Conservation (phyloP, 2,888 invertebrate species). For the Temnothorax rugatulus region DNA sequence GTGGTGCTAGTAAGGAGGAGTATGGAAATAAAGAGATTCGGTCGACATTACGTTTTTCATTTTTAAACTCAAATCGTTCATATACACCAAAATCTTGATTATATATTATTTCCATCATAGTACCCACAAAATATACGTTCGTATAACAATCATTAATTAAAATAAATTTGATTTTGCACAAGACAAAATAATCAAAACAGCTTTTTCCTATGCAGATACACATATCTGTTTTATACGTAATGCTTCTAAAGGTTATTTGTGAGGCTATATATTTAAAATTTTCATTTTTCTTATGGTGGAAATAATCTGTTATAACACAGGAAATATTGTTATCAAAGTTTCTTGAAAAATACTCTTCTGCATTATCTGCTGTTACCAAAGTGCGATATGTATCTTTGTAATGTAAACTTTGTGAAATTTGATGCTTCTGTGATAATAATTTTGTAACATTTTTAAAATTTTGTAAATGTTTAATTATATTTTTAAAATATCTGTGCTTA, state of each 20-base stretch:
- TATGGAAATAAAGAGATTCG: conserved; percentile 4
- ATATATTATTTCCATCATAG: not conserved
- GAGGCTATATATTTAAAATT: conserved; percentile 9
- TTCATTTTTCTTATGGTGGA: not conserved
- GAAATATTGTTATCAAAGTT: conserved; percentile 22
- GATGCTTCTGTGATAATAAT: conserved; percentile 24
- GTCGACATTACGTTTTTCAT: not conserved
- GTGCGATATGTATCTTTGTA: not conserved
- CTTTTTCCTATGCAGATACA: conserved; percentile 18
- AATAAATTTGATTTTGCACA: conserved; percentile 16
- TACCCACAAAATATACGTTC: conserved; percentile 17
- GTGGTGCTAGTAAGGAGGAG: not conserved
- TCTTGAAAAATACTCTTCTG: conserved; percentile 17
- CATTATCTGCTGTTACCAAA: conserved; percentile 30
- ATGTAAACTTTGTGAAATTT: conserved; percentile 16
- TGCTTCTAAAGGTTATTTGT: conserved; percentile 23
- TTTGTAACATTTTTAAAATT: conserved; percentile 36
- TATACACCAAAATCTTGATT: conserved; percentile 11
- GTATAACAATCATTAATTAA: not conserved
- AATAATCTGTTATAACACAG: conserved; percentile 24
- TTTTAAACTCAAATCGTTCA: conserved; percentile 5
- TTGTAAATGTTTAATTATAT: conserved; percentile 24
- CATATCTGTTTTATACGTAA: conserved; percentile 11
- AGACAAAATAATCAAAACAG: not conserved
- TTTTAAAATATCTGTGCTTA: conserved; percentile 41